A percentile compares a stretch with the other conserved stretches of the same genome.
Conservation (phyloP, 2,113 vertebrate species). For the Ifrita kowaldi region DNA sequence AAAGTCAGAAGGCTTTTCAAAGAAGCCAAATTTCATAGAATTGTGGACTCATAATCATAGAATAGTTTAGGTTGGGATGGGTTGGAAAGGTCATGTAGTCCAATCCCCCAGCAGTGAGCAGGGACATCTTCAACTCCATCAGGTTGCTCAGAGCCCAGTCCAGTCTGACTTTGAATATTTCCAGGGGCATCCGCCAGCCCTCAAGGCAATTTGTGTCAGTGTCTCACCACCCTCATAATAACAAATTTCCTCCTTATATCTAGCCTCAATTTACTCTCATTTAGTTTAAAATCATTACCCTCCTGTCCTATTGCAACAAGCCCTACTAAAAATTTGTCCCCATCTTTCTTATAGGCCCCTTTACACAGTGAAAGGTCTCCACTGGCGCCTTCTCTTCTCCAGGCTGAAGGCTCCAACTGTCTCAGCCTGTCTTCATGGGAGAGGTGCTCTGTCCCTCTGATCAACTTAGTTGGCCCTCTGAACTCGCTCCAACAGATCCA, state of each 20-base stretch:
- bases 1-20: neutral
- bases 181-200: neutral
- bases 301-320: neutral
- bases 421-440: neutral
- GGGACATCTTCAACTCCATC: neutral
- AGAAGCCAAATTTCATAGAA: neutral
- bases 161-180: neutral
- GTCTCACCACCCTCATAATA: neutral
- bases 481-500: accelerated
- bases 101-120: accelerated
- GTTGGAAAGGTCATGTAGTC: neutral
- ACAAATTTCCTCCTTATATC: neutral
- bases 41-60: neutral
- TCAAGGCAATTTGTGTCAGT: neutral
- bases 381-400: neutral
- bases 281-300: neutral
- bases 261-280: neutral
- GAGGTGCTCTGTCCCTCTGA: neutral
- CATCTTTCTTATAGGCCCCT: neutral
- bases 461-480: neutral
- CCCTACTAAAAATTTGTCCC: neutral
- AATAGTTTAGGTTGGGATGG: neutral
- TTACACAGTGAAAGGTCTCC: neutral
- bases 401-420: neutral
- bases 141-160: neutral